Conservation (phyloP, 1,140 invertebrate genomes). For the Heterodera schachtii region DNA sequence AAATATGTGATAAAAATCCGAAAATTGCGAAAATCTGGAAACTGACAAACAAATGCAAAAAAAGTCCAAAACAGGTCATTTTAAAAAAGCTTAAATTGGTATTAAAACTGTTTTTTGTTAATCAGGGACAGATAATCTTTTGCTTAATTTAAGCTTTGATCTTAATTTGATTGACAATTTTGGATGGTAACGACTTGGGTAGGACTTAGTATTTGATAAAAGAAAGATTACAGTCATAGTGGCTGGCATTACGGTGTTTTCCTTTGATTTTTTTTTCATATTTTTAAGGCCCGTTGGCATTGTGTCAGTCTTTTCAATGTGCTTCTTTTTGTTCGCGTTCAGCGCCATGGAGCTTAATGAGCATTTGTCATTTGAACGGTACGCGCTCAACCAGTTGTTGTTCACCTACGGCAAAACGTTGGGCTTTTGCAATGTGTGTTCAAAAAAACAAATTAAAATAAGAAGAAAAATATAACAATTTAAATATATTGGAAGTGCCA, state of each 20-base stretch:
- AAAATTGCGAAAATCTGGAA: too few species aligned
- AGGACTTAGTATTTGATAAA: too few species aligned
- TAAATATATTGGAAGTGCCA: background rate
- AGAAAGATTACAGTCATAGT: background rate
- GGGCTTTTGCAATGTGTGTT: slow-evolving; percentile 46
- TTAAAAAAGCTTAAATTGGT: too few species aligned
- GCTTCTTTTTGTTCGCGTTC: slow-evolving; percentile 47
- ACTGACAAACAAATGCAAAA: too few species aligned
- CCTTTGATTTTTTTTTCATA: slow-evolving; percentile 5
- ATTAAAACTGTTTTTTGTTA: too few species aligned
- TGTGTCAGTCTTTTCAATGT: slow-evolving; percentile 43
- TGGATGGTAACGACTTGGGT: too few species aligned
- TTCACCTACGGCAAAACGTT: slow-evolving; percentile 49
- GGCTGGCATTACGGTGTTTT: slow-evolving; percentile 21
- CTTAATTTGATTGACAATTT: too few species aligned
- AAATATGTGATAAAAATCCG: too few species aligned
- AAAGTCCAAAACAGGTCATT: too few species aligned
- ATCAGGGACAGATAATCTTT: too few species aligned
- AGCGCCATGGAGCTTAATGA: slow-evolving; percentile 30
- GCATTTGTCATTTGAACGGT: slow-evolving; percentile 34
- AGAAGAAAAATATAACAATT: background rate
- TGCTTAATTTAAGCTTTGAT: too few species aligned
- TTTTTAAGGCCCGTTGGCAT: slow-evolving; percentile 48
- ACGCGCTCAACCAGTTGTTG: slow-evolving; percentile 46
- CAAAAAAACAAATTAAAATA: slow-evolving; percentile 69